Evolutionary conservation across 2,113 vertebrate species (phyloP), one percentile per base, ranked within the genome.

Genomic region (Micromys minutus): DNA sequence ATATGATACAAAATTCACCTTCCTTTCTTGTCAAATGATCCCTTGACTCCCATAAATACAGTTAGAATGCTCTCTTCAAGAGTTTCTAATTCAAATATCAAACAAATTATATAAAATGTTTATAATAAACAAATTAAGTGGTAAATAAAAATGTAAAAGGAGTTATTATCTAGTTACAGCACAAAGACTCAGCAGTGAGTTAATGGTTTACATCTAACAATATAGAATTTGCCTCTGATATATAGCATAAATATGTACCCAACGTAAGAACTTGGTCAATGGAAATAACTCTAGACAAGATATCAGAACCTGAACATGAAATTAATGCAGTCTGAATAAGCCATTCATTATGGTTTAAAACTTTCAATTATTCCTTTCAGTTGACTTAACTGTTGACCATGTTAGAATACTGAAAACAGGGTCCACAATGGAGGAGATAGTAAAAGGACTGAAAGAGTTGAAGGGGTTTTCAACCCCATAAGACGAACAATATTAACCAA

Each of bases 11-110:
- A 1, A 72, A 29, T 84, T 61, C 15, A 79, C 36, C 1, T 52
- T 92, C 83, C 29, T 94, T 89, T 52, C 9, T 31, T 55, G 31
- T 89, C 39, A 91, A 13, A 92, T 71, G 52, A 76, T 85, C 89
- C 59, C 31, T 42, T 21, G 5, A 59, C 16, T 72, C 19, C 0
- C 3, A 65, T 31, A 65, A 65, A 59, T 4, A 17, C 39, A 9
- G 6, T 5, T 31, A 87, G 59, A 2, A 26, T 0, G 2, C 1
- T 1, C 75, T 65, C 1, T 84, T 67, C 29, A 90, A n/a, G 84
- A 95, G 42, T 67, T 24, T 15, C 21, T 94, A 67, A 8, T 55
- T 16, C 8, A 31, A 67, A 52, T 77, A 88, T 88, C 13, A n/a
- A n/a, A n/a, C n/a, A n/a, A n/a, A n/a, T n/a, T n/a, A n/a, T n/a